Percentiles rank a stretch among this genome's conserved stretches.
Evolutionary conservation across 2,888 invertebrate species (phyloP).

Genomic region (Anarsia innoxiella): DNA sequence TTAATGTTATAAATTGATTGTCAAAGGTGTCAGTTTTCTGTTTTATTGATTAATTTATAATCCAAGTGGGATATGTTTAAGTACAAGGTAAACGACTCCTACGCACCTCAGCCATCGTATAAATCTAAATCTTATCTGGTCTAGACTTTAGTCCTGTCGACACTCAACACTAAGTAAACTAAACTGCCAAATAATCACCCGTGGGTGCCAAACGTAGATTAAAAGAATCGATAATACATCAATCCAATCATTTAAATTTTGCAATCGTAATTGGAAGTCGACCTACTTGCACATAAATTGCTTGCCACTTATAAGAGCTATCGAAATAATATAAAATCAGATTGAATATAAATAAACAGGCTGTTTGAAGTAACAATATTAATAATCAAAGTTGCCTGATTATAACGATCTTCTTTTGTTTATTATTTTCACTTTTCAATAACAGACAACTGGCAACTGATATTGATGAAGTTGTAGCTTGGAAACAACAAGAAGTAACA

Average conservation of each 20-base stretch:
- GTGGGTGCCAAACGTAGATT: slow-evolving; percentile 10
- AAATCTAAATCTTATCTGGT: slow-evolving; percentile 47
- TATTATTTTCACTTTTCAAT: no score
- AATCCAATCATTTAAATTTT: not conserved
- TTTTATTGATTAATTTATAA: slow-evolving; percentile 30
- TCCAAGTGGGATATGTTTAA: slow-evolving; percentile 32
- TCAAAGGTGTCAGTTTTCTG: slow-evolving; percentile 40
- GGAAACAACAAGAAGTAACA: no score
- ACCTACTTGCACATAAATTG: no score
- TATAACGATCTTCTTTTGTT: no score
- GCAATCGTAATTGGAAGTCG: not conserved
- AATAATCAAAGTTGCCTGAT: no score
- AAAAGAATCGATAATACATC: slow-evolving; percentile 8
- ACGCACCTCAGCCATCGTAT: slow-evolving; percentile 53
- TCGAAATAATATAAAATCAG: no score
- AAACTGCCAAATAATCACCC: slow-evolving; percentile 11
- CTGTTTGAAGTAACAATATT: no score
- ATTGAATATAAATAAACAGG: no score
- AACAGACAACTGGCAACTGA: no score
- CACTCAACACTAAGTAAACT: slow-evolving; percentile 8
- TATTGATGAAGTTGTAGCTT: no score
- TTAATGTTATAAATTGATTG: slow-evolving; percentile 40
- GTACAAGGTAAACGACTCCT: slow-evolving; percentile 66
- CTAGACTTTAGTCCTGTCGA: slow-evolving; percentile 21
- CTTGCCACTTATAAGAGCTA: no score